A percentile compares a stretch with the other conserved stretches of the same genome.
These are phyloP conservation scores for Bugulina stolonifera DNA, from an alignment of 2,888 invertebrate genomes.

Conservation along the genomic window DNA sequence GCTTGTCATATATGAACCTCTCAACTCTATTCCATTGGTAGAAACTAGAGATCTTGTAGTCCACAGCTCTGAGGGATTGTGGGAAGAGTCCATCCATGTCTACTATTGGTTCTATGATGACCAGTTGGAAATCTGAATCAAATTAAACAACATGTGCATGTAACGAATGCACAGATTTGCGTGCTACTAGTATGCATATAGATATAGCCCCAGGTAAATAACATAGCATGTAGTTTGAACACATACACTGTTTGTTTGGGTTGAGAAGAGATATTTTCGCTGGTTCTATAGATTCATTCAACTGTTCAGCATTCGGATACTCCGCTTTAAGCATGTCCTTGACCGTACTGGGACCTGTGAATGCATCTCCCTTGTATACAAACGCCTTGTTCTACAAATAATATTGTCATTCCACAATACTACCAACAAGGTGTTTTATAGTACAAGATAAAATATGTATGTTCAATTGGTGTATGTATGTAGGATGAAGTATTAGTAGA, in stretches of 20 bases:
- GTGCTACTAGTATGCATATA: not conserved
- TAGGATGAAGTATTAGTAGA: too few species aligned
- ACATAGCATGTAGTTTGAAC: not conserved
- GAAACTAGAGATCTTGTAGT: slow-evolving; percentile 66
- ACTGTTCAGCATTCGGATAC: slow-evolving; percentile 42
- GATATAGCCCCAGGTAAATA: not conserved
- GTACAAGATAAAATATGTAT: slow-evolving; percentile 1
- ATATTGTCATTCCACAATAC: too few species aligned
- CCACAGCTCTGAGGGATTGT: slow-evolving; percentile 56
- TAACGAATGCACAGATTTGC: too few species aligned
- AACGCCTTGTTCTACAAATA: slow-evolving; percentile 49
- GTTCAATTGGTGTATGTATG: too few species aligned
- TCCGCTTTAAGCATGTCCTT: slow-evolving; percentile 42
- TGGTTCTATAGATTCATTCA: slow-evolving; percentile 30
- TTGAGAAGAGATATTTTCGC: not conserved
- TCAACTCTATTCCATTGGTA: slow-evolving; percentile 45
- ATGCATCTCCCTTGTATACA: slow-evolving; percentile 47
- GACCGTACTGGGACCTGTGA: slow-evolving; percentile 42
- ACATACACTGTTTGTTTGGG: slow-evolving; percentile 19
- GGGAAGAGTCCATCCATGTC: not conserved
- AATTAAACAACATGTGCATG: too few species aligned
- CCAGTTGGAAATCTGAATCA: not conserved
- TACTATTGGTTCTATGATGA: not conserved
- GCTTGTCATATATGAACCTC: slow-evolving; percentile 45
- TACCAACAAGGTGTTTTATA: not conserved